Percentiles rank a stretch among this genome's conserved stretches.
Conservation (phyloP, 2,888 invertebrate species). For the Stenurella melanura region DNA sequence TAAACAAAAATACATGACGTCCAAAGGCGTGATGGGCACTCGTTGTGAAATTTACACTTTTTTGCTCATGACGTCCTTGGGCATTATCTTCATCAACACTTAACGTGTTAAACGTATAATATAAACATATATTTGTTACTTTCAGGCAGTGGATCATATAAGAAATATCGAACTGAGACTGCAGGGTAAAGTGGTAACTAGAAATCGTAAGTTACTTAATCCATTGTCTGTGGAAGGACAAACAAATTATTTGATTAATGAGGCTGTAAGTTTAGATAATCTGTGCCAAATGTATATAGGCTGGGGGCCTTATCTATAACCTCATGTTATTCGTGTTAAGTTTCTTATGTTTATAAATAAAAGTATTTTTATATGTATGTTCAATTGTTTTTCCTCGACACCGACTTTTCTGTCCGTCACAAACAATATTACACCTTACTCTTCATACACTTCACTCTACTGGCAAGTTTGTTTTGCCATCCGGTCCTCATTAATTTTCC, state of each 20-base stretch:
- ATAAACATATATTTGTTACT: conserved; percentile 34
- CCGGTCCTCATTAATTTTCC: too few relatives aligned
- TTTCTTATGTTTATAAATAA: conserved; percentile 8
- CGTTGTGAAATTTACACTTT: too few relatives aligned
- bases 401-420: too few relatives aligned
- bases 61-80: too few relatives aligned
- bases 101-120: not conserved
- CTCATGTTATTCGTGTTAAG: conserved; percentile 6
- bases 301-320: conserved; percentile 92
- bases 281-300: conserved; percentile 97
- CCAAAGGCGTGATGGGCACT: too few relatives aligned
- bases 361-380: conserved; percentile 7
- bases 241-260: conserved; percentile 92
- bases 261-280: conserved; percentile 92
- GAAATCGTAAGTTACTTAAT: conserved; percentile 79
- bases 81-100: too few relatives aligned
- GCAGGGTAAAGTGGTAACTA: conserved; percentile 83
- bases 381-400: not conserved
- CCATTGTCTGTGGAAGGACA: conserved; percentile 93
- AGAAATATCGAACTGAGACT: conserved; percentile 89
- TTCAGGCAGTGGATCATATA: conserved; percentile 87
- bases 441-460: too few relatives aligned
- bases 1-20: too few relatives aligned
- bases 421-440: too few relatives aligned
- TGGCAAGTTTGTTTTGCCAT: too few relatives aligned